phyloP scores from a whole-genome alignment of 2,888 invertebrate genomes.

The Drosophila eohydei region DNA sequence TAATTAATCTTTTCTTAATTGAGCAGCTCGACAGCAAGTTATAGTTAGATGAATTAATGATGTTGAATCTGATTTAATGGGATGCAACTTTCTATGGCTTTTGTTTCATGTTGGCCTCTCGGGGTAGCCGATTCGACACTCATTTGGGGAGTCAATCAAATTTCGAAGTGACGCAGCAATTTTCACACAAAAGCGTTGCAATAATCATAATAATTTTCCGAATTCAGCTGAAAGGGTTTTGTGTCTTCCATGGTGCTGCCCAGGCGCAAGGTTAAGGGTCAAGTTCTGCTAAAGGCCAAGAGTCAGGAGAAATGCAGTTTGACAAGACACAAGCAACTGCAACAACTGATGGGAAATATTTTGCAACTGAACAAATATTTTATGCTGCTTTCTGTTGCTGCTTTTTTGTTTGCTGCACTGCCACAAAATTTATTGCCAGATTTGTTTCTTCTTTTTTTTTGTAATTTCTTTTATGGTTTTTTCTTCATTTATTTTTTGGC shows the following conservation, averaged over 20 bases:
- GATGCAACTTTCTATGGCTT: constrained; percentile 52
- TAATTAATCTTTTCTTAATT: constrained; percentile 31
- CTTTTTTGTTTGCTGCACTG: constrained; percentile 15
- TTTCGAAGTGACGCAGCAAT: constrained; percentile 56
- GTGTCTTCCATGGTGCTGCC: constrained; percentile 3
- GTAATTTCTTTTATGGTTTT: constrained; percentile 5
- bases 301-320: constrained; percentile 34
- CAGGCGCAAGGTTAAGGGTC: constrained; percentile 55
- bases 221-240: constrained; percentile 29
- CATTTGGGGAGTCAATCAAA: constrained; percentile 53
- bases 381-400: constrained; percentile 10
- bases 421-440: constrained; percentile 43
- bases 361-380: constrained; percentile 40
- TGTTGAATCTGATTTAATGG: constrained; percentile 27
- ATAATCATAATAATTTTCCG: constrained; percentile 51
- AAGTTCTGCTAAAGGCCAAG: constrained; percentile 69
- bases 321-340: constrained; percentile 26
- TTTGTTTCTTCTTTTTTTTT: constrained; percentile 10
- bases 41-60: constrained; percentile 23
- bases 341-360: constrained; percentile 64
- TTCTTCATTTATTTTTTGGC: constrained; percentile 22
- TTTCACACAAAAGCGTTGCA: constrained; percentile 46
- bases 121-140: constrained; percentile 25
- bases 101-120: constrained; percentile 37
- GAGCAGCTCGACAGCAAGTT: constrained; percentile 50